phyloP scores from a whole-genome alignment of 2,113 vertebrate species.

The Caranx ignobilis region DNA sequence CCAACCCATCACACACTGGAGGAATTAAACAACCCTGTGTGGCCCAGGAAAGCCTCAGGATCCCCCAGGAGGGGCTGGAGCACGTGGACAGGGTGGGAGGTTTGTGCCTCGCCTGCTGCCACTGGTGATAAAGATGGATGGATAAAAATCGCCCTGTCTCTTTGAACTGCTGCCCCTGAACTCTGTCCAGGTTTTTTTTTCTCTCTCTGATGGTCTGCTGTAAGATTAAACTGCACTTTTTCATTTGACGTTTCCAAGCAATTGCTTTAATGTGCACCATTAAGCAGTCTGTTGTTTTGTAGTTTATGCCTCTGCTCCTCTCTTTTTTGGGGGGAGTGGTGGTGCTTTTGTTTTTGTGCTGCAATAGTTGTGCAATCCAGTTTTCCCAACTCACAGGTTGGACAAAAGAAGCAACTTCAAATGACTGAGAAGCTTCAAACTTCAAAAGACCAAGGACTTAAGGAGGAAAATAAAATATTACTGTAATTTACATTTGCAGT shows the following conservation, averaged over 20 bases:
- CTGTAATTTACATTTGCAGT: not conserved
- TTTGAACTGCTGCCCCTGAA: conserved; percentile 47
- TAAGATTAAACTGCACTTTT: conserved; percentile 40
- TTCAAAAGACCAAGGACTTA: not conserved
- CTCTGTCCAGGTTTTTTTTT: conserved; percentile 35
- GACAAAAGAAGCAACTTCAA: conserved; percentile 5
- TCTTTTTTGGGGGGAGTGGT: conserved; percentile 23
- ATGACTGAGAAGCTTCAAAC: not conserved
- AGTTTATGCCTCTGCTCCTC: conserved; percentile 23
- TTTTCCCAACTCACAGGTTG: not conserved
- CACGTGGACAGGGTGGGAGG: conserved; percentile 10
- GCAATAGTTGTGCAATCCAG: not conserved
- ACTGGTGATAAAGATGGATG: conserved; percentile 46
- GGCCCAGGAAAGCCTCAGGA: conserved; percentile 38
- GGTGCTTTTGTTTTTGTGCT: conserved; percentile 17
- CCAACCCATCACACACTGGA: conserved; percentile 29
- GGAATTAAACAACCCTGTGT: conserved; percentile 61
- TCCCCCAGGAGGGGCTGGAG: conserved; percentile 41
- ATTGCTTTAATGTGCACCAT: conserved; percentile 38
- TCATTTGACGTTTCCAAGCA: conserved; percentile 47
- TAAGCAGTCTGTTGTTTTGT: conserved; percentile 34
- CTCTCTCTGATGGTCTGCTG: conserved; percentile 32
- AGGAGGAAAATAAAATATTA: not conserved
- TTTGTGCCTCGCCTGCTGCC: conserved; percentile 53
- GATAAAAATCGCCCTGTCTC: conserved; percentile 43